phyloP scores from a whole-genome alignment of 2,888 invertebrate species.

The Phyto melanocephala region DNA sequence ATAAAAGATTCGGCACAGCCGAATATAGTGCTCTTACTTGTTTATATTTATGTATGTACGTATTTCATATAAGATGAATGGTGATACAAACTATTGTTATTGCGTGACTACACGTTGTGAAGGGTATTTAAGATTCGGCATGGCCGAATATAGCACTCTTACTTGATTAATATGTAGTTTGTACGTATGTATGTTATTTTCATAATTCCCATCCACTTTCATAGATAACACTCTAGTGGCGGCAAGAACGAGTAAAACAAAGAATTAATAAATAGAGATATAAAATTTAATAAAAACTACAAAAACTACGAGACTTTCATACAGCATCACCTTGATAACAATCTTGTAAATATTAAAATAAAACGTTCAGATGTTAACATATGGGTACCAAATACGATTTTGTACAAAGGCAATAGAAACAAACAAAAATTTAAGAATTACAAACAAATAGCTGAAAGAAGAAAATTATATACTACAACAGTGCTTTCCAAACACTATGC shows the following conservation, averaged over 20 bases:
- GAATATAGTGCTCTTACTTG: no score
- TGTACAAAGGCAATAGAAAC: not conserved
- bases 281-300: constrained; percentile 6
- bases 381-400: constrained; percentile 11
- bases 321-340: constrained; percentile 50
- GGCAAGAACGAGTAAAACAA: constrained; percentile 7
- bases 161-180: no score
- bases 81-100: no score
- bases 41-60: no score
- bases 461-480: not conserved
- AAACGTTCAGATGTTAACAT: constrained; percentile 7
- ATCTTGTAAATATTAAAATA: constrained; percentile 21
- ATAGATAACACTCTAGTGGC: constrained; percentile 56
- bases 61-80: no score
- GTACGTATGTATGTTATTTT: constrained; percentile 18
- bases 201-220: constrained; percentile 40
- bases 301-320: constrained; percentile 35
- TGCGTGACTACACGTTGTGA: no score
- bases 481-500: no score
- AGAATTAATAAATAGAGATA: not conserved
- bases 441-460: constrained; percentile 3
- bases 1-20: no score
- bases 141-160: no score
- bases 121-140: no score
- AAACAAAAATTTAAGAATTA: constrained; percentile 1